These are phyloP conservation scores for Rhineura floridana DNA, from an alignment of 2,113 vertebrate species.

Conservation along the genomic window DNA sequence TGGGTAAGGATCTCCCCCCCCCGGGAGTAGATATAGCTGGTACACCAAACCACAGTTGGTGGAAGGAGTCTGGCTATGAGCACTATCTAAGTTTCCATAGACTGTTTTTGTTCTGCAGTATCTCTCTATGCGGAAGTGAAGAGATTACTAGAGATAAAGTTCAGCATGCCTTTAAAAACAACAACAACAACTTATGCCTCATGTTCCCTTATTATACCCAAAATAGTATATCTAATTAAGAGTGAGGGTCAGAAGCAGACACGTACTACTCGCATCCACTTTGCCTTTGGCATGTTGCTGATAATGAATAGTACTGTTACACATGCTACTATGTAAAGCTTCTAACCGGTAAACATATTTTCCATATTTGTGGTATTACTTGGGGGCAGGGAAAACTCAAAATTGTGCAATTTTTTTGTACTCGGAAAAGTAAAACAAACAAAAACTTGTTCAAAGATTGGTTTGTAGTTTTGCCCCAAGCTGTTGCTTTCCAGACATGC, in stretches of 20 bases:
- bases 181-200: neutral
- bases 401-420: constrained; percentile 77
- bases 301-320: constrained; percentile 72
- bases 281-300: constrained; percentile 71
- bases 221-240: constrained; percentile 71
- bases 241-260: constrained; percentile 62
- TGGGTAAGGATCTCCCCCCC: no score
- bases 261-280: constrained; percentile 78
- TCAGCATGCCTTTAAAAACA: neutral
- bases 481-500: constrained; percentile 73
- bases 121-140: constrained; percentile 21
- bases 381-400: constrained; percentile 59
- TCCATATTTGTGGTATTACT: constrained; percentile 46
- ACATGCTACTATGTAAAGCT: constrained; percentile 78
- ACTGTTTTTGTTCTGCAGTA: neutral
- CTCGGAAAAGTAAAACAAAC: neutral
- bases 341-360: constrained; percentile 73
- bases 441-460: constrained; percentile 72
- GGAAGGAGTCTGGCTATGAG: neutral
- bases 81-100: neutral
- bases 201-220: constrained; percentile 43
- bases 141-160: neutral
- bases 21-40: neutral
- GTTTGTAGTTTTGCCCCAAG: constrained; percentile 64
- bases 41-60: neutral